Percentiles rank a stretch among this genome's conserved stretches.
Evolutionary conservation across 2,797 vertebrate species (phyloP).

Genomic region (Gadopsis bispinosus): DNA sequence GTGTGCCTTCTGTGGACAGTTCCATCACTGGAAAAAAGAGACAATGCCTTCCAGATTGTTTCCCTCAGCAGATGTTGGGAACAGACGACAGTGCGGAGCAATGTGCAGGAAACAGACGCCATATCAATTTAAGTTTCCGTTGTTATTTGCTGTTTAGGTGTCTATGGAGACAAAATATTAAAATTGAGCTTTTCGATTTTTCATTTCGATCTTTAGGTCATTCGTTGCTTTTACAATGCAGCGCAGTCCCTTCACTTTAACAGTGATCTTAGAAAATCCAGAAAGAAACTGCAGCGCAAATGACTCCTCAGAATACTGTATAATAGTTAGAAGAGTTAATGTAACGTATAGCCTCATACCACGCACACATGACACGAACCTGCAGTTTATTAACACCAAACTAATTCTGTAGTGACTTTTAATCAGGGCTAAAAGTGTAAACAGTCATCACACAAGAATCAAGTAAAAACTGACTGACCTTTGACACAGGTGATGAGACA

Average conservation of each 20-base stretch:
- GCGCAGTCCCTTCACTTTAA: background rate
- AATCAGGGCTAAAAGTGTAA: conserved; percentile 4
- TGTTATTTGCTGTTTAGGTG: conserved; percentile 63
- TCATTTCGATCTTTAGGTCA: background rate
- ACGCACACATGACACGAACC: background rate
- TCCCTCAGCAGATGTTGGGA: conserved; percentile 69
- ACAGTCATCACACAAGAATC: background rate
- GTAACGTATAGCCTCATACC: background rate
- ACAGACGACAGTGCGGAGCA: conserved; percentile 41
- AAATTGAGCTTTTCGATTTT: conserved; percentile 4
- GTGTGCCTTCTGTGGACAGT: conserved; percentile 47
- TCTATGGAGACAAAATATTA: conserved; percentile 63
- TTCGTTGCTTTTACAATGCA: background rate
- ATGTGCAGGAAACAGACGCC: conserved; percentile 66
- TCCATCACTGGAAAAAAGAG: conserved; percentile 79
- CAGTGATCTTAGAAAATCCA: background rate
- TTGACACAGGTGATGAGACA: conserved; percentile 21
- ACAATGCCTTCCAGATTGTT: conserved; percentile 78
- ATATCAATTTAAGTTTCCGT: conserved; percentile 52
- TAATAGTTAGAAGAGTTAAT: background rate
- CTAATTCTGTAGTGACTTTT: background rate
- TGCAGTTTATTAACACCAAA: conserved; percentile 11
- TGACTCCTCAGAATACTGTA: background rate
- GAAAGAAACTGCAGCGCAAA: background rate
- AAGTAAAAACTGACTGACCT: conserved; percentile 4